Percentiles rank a stretch among this genome's conserved stretches.
phyloP scores from a whole-genome alignment of 2,888 invertebrate species.

The Heliconius hortense region DNA sequence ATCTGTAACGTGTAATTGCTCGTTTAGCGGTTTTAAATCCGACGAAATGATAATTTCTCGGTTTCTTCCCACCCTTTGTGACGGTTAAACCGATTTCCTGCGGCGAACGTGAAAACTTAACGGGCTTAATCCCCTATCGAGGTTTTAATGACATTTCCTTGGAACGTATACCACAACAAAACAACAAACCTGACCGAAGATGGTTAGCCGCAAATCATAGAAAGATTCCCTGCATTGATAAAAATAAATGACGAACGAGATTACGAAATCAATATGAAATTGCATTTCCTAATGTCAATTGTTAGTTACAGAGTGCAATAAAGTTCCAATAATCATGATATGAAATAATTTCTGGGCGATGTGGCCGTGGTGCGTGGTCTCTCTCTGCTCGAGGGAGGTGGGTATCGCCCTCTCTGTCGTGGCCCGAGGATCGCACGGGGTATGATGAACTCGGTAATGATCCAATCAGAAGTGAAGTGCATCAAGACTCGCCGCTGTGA shows the following conservation, averaged over 20 bases:
- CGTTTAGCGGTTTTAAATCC: constrained; percentile 77
- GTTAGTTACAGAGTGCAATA: constrained; percentile 82
- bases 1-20: constrained; percentile 79
- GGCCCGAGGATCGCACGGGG: constrained; percentile 77
- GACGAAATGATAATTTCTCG: constrained; percentile 78
- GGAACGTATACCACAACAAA: constrained; percentile 71
- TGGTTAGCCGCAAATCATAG: constrained; percentile 81
- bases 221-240: constrained; percentile 79
- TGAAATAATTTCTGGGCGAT: constrained; percentile 79
- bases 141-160: constrained; percentile 79
- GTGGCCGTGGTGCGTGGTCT: constrained; percentile 59
- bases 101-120: constrained; percentile 78
- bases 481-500: constrained; percentile 79
- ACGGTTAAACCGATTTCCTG: constrained; percentile 78
- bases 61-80: constrained; percentile 78
- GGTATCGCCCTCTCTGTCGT: constrained; percentile 62
- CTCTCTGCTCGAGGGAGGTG: constrained; percentile 49
- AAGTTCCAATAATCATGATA: constrained; percentile 82
- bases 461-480: constrained; percentile 82
- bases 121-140: constrained; percentile 76
- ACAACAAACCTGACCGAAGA: constrained; percentile 68
- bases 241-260: constrained; percentile 77
- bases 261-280: constrained; percentile 82
- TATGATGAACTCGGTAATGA: constrained; percentile 83
- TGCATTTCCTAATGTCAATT: constrained; percentile 83